These are phyloP conservation scores for Drosophila bocki DNA, from an alignment of 1,140 invertebrate species.

Conservation along the genomic window DNA sequence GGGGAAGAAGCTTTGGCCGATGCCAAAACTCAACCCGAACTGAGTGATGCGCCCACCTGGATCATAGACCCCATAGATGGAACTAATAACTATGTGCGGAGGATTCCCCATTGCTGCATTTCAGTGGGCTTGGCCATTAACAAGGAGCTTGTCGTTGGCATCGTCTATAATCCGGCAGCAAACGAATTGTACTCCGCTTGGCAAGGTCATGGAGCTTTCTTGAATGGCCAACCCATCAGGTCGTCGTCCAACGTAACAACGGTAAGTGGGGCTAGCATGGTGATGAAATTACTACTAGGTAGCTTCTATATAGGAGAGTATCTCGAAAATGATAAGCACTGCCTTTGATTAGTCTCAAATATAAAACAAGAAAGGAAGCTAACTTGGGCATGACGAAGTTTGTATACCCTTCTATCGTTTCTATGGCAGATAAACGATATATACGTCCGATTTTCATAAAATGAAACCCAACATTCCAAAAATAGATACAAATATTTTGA, in stretches of 20 bases:
- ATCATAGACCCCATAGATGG: slow-evolving; percentile 94
- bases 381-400: no score
- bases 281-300: slow-evolving; percentile 2
- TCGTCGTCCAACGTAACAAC: slow-evolving; percentile 69
- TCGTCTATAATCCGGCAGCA: slow-evolving; percentile 92
- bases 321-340: slow-evolving; percentile 5
- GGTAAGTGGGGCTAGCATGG: slow-evolving; percentile 37
- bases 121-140: slow-evolving; percentile 89
- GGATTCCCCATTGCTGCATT: slow-evolving; percentile 88
- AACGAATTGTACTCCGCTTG: slow-evolving; percentile 90
- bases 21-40: slow-evolving; percentile 85
- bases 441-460: no score
- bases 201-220: slow-evolving; percentile 90
- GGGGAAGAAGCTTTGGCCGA: slow-evolving; percentile 91
- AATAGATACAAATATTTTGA: no score
- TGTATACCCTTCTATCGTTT: no score
- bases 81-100: slow-evolving; percentile 91
- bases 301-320: neutral
- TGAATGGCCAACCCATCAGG: slow-evolving; percentile 88
- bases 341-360: slow-evolving; percentile 1
- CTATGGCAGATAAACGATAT: no score
- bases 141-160: slow-evolving; percentile 88
- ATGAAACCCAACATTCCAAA: no score
- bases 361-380: neutral
- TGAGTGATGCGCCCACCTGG: slow-evolving; percentile 94